Evolutionary conservation across 2,888 invertebrate species (phyloP).

Genomic region (Stramonita haemastoma): DNA sequence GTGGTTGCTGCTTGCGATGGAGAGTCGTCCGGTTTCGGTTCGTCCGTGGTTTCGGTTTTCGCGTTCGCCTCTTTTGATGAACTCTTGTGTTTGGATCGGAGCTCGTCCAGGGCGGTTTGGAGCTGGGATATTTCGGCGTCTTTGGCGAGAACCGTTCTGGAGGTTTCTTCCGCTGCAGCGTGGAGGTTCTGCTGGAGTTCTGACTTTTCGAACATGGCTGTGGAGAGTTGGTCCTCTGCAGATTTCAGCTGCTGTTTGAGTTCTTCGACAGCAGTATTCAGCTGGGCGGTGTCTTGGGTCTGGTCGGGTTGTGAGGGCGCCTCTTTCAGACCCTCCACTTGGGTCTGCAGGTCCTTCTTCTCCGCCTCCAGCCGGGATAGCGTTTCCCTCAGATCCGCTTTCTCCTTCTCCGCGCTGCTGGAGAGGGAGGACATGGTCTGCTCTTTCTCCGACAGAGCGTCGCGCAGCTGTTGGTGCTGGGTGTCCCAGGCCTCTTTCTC

Average conservation of each 20-base stretch:
- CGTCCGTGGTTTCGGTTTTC: not conserved
- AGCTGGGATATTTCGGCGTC: conserved; percentile 22
- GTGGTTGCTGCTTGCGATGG: not conserved
- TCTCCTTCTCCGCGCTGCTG: not conserved
- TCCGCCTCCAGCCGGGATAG: conserved; percentile 43
- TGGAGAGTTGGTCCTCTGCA: conserved; percentile 21
- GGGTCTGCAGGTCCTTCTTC: conserved; percentile 35
- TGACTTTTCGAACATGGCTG: not conserved
- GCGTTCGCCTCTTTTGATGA: conserved; percentile 18
- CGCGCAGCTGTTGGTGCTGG: conserved; percentile 19
- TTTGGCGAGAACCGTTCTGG: conserved; percentile 15
- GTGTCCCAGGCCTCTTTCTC: conserved; percentile 15
- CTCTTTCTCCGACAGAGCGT: not conserved
- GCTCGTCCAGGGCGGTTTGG: conserved; percentile 13
- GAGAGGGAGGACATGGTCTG: not conserved
- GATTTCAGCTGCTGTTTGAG: conserved; percentile 16
- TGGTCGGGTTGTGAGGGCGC: conserved; percentile 1
- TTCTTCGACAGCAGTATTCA: not conserved
- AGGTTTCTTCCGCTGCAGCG: conserved; percentile 36
- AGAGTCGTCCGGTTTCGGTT: not conserved
- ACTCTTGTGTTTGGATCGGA: not conserved
- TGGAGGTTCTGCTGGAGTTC: conserved; percentile 5
- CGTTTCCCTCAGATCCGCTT: conserved; percentile 38
- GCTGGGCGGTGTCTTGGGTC: not conserved
- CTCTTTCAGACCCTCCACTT: conserved; percentile 38